Percentiles rank a stretch among this genome's conserved stretches.
Conservation (phyloP, 2,888 invertebrate genomes). For the Drosophila diplacantha region DNA sequence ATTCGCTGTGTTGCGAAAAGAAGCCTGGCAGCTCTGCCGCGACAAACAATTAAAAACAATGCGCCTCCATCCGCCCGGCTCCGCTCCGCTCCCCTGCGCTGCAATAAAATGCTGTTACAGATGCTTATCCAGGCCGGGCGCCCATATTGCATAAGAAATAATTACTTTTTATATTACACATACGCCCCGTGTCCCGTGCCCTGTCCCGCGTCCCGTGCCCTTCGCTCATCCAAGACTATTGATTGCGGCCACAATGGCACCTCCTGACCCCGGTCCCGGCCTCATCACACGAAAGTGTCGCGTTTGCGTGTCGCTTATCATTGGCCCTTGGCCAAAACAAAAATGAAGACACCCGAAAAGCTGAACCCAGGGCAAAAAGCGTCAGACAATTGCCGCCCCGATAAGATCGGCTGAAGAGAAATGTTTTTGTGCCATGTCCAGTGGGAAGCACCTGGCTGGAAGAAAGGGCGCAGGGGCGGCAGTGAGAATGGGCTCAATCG, state of each 20-base stretch:
- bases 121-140: constrained; percentile 58
- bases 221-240: constrained; percentile 60
- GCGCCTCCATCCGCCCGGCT: constrained; percentile 43
- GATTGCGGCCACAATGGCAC: constrained; percentile 49
- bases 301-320: constrained; percentile 69
- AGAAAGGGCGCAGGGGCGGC: constrained; percentile 20
- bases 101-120: constrained; percentile 71
- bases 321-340: constrained; percentile 25
- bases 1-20: constrained; percentile 43
- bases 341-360: constrained; percentile 63
- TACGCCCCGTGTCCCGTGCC: constrained; percentile 48
- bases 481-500: constrained; percentile 45
- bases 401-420: constrained; percentile 61
- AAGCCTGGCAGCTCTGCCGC: constrained; percentile 56
- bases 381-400: constrained; percentile 65
- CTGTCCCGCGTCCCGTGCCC: constrained; percentile 10
- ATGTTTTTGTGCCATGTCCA: constrained; percentile 47
- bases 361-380: constrained; percentile 44
- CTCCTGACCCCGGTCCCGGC: not conserved
- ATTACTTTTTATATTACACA: constrained; percentile 71
- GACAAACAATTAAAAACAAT: constrained; percentile 72
- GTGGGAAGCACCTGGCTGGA: constrained; percentile 22
- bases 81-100: not conserved
- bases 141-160: constrained; percentile 69
- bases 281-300: constrained; percentile 27